A percentile compares a stretch with the other conserved stretches of the same genome.
Evolutionary conservation across 2,888 invertebrate species (phyloP).

Genomic region (Timema cristinae): DNA sequence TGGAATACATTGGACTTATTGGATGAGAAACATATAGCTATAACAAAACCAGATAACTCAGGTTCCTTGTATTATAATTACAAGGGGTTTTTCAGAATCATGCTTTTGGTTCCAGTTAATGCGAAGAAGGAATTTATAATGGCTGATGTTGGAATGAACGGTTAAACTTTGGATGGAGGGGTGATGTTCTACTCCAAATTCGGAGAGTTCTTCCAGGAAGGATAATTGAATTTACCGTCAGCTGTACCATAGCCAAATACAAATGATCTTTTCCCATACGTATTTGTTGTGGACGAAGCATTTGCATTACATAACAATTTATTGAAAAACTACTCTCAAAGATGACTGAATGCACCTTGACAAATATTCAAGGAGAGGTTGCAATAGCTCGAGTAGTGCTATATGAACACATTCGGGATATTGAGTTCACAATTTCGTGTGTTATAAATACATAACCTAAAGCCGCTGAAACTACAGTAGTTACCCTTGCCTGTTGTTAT

Average conservation of each 20-base stretch:
- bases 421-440: too few species aligned
- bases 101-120: neutral
- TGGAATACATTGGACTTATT: too few species aligned
- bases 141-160: neutral
- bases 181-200: conserved; percentile 1
- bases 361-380: neutral
- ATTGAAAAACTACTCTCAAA: neutral
- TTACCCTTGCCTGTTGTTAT: too few species aligned
- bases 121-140: neutral
- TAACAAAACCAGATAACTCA: too few species aligned
- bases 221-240: neutral
- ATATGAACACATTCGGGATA: too few species aligned
- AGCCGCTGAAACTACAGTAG: too few species aligned
- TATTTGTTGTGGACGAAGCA: neutral
- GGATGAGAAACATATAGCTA: too few species aligned
- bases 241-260: neutral
- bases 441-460: too few species aligned
- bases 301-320: neutral
- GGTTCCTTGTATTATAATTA: too few species aligned
- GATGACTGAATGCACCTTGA: too few species aligned
- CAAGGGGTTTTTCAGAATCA: neutral
- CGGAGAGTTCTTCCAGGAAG: neutral
- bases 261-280: neutral
- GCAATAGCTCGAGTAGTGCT: neutral
- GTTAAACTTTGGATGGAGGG: neutral